Evolutionary conservation across 2,888 invertebrate genomes (phyloP), one percentile per base, ranked within the genome.

Genomic region (Erynnis tages): DNA sequence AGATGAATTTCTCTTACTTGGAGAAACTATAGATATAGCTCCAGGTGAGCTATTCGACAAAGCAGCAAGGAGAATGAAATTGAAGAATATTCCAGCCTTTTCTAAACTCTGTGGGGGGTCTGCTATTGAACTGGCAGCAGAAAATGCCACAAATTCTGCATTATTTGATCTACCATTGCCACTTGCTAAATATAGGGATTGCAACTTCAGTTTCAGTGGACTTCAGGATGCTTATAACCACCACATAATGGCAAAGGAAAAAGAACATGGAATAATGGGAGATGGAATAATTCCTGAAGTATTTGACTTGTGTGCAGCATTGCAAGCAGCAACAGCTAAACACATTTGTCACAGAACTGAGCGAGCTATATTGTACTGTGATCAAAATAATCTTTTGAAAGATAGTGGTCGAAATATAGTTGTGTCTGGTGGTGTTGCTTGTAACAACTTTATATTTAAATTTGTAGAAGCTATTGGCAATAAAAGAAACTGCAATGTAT

Each of bases 21-120:
- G 98, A 0, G 90, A 93, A 63, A 90, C 92, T 29, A 65, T 94
- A 13, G 97, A 98, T 79, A 95, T 96, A 88, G 94, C 98, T 4
- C 98, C 98, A 4, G 99, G 99, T 10, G 98, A 98, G 90, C 92
- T 95, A 0, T 93, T 97, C 65, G 98, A 99, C 76, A 98, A 98
- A 90, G 96, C 92, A 55, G 95, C 97, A 1, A 91, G 98, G 69
- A 91, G 95, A 67, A 85, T 98, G 79, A 97, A 96, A 70, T 82
- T 98, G 41, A 92, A 90, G 69, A 95, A 96, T 75, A 79, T 97
- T 53, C 91, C 93, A 7, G 93, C 94, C 67, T 96, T 93, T 73
- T 87, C 92, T n/a, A 74, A 89, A 54, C 74, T 96, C 67, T 93
- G 93, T 71, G 98, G 98, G 8, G 98, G 98, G 0, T 91, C 87